phyloP scores from a whole-genome alignment of 2,113 vertebrate species.

The Hippocampus guttulatus region DNA sequence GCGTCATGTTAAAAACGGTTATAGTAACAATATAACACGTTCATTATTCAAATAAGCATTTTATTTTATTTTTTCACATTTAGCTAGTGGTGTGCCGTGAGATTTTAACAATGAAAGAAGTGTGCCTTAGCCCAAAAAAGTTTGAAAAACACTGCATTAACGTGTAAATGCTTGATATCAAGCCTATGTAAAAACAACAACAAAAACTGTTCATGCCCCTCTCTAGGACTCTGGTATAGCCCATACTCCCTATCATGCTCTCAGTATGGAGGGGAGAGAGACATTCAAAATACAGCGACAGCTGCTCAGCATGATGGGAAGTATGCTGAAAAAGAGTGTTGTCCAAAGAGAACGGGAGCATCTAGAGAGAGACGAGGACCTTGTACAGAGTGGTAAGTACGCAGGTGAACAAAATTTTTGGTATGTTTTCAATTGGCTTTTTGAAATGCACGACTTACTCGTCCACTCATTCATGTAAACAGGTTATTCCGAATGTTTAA shows the following conservation, averaged over 20 bases:
- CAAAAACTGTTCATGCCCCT: background rate
- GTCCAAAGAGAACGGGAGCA: conserved; percentile 44
- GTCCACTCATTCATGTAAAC: too few relatives aligned
- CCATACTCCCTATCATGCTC: conserved; percentile 71
- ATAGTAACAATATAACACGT: too few relatives aligned
- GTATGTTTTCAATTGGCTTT: too few relatives aligned
- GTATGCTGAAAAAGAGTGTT: conserved; percentile 55
- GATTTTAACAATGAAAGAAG: too few relatives aligned
- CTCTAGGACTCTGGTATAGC: conserved; percentile 72
- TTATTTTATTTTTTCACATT: too few relatives aligned
- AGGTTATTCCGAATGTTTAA: too few relatives aligned
- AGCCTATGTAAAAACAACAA: background rate
- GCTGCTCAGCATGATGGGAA: conserved; percentile 70
- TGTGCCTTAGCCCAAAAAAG: too few relatives aligned
- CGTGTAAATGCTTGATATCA: background rate
- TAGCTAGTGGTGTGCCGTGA: too few relatives aligned
- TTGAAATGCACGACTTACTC: too few relatives aligned
- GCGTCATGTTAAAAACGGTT: too few relatives aligned
- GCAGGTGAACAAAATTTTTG: too few relatives aligned
- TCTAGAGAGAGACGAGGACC: conserved; percentile 2
- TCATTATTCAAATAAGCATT: too few relatives aligned
- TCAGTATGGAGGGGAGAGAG: conserved; percentile 66
- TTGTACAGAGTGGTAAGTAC: background rate
- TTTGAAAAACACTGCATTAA: background rate
- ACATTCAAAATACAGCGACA: conserved; percentile 52